Evolutionary conservation across 2,888 invertebrate species (phyloP), one percentile per base, ranked within the genome.

Genomic region (Chymomyza caudatula): DNA sequence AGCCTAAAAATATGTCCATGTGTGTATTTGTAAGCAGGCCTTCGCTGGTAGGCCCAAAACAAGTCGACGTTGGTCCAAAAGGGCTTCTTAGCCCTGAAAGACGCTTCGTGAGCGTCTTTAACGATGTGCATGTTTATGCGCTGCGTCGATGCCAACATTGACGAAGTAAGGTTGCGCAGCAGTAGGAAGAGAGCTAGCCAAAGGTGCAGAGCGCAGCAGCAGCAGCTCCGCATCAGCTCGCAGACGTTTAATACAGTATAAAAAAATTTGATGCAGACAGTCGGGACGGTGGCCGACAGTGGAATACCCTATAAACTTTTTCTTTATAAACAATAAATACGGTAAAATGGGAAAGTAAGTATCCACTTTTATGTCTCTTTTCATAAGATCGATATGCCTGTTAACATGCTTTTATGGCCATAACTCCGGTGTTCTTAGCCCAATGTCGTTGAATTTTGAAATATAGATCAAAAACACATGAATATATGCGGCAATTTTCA

Each of bases 91-190:
- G 42, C 62, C 62, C 43, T 42, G 69, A 29, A 37, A 37, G 29
- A 37, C 29, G 29, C 29, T 37, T 11, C 8, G 29, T 37, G 29
- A 37, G 29, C 52, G 61, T 51, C 65, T 58, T 78, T 78, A 81
- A 81, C 76, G 79, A 81, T 76, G 82, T 81, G 77, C 76, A 73
- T 73, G 81, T 76, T 81, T 74, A 82, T 73, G 73, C 65, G 72
- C 65, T 55, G 68, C 71, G 66, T 61, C 67, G 67, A 73, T 57
- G 63, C 56, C 60, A 62, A 64, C 63, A 63, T 61, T 22, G 43
- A 54, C 54, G 22, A 17, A 51, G 57, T 13, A 13, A 61, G n/a
- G 54, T 44, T 56, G 44, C 19, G 52, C 56, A 64, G n/a, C 63
- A 44, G 15, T 15, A 62, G 37, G 51, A 66, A 60, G 60, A 54